Evolutionary conservation across 2,888 invertebrate species (phyloP).

Genomic region (Trissolcus brochymenae): DNA sequence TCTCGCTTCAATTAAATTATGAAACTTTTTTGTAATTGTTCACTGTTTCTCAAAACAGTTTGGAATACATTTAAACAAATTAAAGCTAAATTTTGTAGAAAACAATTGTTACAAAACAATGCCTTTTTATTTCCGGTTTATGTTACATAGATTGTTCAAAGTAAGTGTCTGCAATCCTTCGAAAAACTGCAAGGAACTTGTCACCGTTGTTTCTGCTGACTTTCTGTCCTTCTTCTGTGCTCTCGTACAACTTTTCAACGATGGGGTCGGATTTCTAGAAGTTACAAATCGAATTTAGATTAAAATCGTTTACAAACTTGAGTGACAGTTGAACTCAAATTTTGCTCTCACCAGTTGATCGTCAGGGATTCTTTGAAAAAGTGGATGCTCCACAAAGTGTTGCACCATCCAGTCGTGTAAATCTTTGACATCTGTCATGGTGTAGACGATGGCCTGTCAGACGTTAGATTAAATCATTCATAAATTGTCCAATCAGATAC

Average conservation of each 20-base stretch:
- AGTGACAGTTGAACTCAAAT: background rate
- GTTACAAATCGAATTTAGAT: background rate
- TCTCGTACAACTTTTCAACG: conserved; percentile 91
- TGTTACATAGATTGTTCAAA: conserved; percentile 18
- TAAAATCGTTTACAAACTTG: too few relatives aligned
- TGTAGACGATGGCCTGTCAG: conserved; percentile 91
- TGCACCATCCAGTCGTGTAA: conserved; percentile 97
- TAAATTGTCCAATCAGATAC: too few relatives aligned
- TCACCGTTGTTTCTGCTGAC: conserved; percentile 96
- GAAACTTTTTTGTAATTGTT: too few relatives aligned
- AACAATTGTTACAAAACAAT: too few relatives aligned
- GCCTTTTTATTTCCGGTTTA: background rate
- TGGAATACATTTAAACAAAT: too few relatives aligned
- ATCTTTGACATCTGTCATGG: conserved; percentile 98
- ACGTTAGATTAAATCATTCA: conserved; percentile 1
- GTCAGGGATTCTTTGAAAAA: conserved; percentile 86
- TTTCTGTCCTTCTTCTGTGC: conserved; percentile 99
- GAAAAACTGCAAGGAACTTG: conserved; percentile 94
- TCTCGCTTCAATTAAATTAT: too few relatives aligned
- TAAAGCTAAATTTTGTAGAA: too few relatives aligned
- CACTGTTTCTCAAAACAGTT: too few relatives aligned
- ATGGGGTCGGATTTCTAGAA: conserved; percentile 88
- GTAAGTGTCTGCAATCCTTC: conserved; percentile 80
- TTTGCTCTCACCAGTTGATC: conserved; percentile 83
- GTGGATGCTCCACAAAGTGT: conserved; percentile 92